Evolutionary conservation across 2,113 vertebrate genomes (phyloP).

Genomic region (Enhydra lutris): DNA sequence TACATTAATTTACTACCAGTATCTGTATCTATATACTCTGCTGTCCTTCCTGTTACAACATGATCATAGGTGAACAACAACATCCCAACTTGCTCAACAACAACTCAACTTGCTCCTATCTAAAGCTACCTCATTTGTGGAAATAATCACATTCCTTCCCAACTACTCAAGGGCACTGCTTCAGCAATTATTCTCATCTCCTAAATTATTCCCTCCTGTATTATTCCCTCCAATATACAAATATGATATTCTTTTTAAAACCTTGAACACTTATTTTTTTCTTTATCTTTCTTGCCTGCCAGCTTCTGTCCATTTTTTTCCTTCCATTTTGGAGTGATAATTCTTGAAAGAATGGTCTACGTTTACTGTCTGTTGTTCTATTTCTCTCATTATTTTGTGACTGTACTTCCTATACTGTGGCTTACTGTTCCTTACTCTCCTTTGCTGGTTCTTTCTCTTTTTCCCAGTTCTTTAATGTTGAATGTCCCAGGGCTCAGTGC

Average conservation of each 20-base stretch:
- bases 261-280: not conserved
- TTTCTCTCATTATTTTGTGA: not conserved
- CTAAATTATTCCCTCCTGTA: not conserved
- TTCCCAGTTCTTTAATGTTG: not conserved
- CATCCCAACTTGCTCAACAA: not conserved
- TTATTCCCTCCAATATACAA: not conserved
- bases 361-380: not conserved
- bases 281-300: not conserved
- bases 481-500: not conserved
- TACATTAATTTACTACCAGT: not conserved
- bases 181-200: not conserved
- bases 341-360: not conserved
- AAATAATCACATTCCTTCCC: not conserved
- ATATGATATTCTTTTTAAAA: not conserved
- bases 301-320: not conserved
- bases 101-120: not conserved
- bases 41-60: not conserved
- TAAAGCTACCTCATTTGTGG: not conserved
- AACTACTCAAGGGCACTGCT: not conserved
- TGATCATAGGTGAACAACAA: not conserved
- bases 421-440: not conserved
- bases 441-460: not conserved
- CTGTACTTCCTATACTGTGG: not conserved
- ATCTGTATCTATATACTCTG: not conserved
- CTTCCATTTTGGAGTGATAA: not conserved